A percentile compares a stretch with the other conserved stretches of the same genome.
Evolutionary conservation across 2,888 invertebrate genomes (phyloP).

Genomic region (Eutolmus rufibarbis): DNA sequence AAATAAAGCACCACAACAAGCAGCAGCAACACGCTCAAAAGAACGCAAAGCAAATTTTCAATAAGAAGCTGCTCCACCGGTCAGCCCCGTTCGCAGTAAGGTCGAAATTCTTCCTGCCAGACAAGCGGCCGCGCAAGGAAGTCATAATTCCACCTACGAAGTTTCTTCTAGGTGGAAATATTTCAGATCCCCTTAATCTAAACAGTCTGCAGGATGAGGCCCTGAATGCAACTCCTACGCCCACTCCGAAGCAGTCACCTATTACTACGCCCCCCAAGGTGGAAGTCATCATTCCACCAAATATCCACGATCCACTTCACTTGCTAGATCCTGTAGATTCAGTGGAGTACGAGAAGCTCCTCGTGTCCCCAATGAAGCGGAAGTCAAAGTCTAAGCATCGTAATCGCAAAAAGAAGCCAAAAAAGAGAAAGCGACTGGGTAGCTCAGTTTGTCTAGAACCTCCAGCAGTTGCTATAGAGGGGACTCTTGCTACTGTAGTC

Average conservation of each 20-base stretch:
- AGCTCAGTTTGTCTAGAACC: constrained; percentile 12
- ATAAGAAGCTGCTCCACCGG: constrained; percentile 25
- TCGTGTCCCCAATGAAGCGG: constrained; percentile 74
- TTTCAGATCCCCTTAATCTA: constrained; percentile 92
- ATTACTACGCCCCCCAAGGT: constrained; percentile 70
- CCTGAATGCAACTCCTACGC: constrained; percentile 86
- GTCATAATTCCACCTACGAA: constrained; percentile 88
- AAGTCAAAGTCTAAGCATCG: constrained; percentile 66
- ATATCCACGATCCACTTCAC: constrained; percentile 91
- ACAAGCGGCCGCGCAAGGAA: constrained; percentile 77
- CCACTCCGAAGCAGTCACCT: constrained; percentile 79
- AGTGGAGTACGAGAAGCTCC: constrained; percentile 81
- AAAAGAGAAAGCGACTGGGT: constrained; percentile 57
- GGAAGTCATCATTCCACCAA: constrained; percentile 91
- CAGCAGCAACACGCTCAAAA: constrained; percentile 21
- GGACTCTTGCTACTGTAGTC: not conserved
- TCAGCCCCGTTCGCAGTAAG: constrained; percentile 50
- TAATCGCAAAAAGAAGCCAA: constrained; percentile 72
- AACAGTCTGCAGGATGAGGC: constrained; percentile 88
- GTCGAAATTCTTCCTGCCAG: constrained; percentile 77
- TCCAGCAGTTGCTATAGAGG: not conserved
- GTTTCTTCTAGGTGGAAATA: constrained; percentile 93
- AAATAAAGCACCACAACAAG: constrained; percentile 52
- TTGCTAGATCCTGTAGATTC: constrained; percentile 81
- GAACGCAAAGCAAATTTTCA: constrained; percentile 39